These are phyloP conservation scores for Capitulum mitella DNA, from an alignment of 2,888 invertebrate genomes.

Conservation along the genomic window DNA sequence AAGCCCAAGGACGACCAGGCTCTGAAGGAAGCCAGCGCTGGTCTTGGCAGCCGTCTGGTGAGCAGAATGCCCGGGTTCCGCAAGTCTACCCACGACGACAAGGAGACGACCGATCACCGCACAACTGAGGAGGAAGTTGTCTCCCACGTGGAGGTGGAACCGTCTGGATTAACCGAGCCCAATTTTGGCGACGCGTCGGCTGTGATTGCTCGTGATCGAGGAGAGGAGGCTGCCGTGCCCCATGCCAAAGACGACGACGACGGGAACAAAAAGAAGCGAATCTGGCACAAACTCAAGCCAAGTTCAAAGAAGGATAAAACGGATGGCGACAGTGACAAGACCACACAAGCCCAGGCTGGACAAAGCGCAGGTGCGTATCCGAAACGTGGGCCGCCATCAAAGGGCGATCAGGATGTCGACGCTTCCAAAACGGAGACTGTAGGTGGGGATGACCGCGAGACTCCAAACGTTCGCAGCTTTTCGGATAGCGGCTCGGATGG, in stretches of 20 bases:
- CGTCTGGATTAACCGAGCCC: too few species aligned
- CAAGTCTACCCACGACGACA: neutral
- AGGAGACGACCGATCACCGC: neutral
- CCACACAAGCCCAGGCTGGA: neutral
- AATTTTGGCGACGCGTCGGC: neutral
- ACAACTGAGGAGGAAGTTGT: neutral
- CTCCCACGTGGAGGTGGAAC: neutral
- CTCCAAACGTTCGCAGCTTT: too few species aligned
- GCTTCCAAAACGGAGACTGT: neutral
- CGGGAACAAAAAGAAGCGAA: neutral
- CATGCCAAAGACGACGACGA: neutral
- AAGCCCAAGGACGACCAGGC: neutral
- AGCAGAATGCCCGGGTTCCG: neutral
- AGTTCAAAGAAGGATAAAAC: neutral
- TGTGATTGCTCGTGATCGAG: too few species aligned
- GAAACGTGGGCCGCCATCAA: neutral
- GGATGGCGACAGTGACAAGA: neutral
- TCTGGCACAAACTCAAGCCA: neutral
- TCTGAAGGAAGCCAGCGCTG: neutral
- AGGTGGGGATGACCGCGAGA: neutral
- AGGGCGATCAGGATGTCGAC: neutral
- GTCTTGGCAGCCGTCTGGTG: neutral
- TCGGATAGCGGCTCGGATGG: neutral
- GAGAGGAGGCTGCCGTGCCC: neutral
- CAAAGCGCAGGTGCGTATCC: neutral